phyloP scores from a whole-genome alignment of 2,888 invertebrate species.

The Cybosia mesomella region DNA sequence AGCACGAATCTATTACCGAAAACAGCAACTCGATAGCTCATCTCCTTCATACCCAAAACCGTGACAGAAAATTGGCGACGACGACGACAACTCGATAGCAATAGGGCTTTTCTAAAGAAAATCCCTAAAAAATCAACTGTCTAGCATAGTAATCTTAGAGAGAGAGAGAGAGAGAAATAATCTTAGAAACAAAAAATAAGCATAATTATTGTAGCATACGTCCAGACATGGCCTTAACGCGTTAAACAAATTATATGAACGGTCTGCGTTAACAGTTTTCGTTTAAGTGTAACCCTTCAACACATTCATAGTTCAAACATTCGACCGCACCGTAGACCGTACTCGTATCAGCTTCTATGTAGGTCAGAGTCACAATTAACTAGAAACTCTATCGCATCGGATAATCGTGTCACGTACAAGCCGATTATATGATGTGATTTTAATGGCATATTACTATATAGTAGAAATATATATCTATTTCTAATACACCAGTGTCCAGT shows the following conservation, averaged over 20 bases:
- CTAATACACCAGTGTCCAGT: not conserved
- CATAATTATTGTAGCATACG: too few species aligned
- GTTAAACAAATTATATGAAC: not conserved
- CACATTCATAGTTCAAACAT: not conserved
- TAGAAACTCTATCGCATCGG: not conserved
- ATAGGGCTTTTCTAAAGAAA: too few species aligned
- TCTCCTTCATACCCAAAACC: too few species aligned
- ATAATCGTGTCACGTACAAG: not conserved
- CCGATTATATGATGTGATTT: not conserved
- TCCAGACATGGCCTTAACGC: too few species aligned
- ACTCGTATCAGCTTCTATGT: not conserved
- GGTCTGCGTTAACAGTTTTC: not conserved
- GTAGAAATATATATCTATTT: not conserved
- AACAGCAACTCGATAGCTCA: too few species aligned
- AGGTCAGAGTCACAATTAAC: slow-evolving; percentile 7
- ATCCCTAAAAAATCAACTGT: too few species aligned
- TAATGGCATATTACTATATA: not conserved
- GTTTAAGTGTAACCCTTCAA: not conserved
- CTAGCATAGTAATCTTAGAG: too few species aligned
- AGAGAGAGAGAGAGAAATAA: too few species aligned
- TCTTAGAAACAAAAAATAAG: too few species aligned
- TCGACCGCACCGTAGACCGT: not conserved
- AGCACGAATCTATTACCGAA: too few species aligned
- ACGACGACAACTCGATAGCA: too few species aligned
- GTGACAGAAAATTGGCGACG: too few species aligned